phyloP scores from a whole-genome alignment of 2,113 vertebrate species.

The Taxidea taxus region DNA sequence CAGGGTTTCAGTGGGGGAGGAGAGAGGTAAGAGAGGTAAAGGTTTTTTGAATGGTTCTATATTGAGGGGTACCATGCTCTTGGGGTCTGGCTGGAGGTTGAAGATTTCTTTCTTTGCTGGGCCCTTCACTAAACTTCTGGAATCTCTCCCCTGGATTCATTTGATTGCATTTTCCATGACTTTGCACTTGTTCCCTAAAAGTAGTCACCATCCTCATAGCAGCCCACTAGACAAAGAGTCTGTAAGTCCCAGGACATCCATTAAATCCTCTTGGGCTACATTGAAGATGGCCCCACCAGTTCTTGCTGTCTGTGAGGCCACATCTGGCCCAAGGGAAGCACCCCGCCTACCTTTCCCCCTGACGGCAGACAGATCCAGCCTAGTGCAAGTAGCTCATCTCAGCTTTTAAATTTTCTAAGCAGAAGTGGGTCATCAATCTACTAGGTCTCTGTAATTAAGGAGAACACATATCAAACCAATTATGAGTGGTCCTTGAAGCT shows the following conservation, averaged over 20 bases:
- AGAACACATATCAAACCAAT: background rate
- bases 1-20: background rate
- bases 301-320: background rate
- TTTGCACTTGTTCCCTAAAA: background rate
- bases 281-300: background rate
- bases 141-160: background rate
- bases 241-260: background rate
- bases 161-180: background rate
- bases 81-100: background rate
- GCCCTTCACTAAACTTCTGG: background rate
- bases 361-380: background rate
- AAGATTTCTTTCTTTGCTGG: background rate
- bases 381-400: background rate
- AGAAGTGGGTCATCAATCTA: background rate
- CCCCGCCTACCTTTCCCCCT: background rate
- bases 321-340: background rate
- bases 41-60: background rate
- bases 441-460: background rate
- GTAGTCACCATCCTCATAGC: background rate
- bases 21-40: background rate
- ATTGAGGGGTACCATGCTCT: background rate
- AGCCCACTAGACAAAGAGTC: background rate
- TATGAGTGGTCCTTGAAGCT: background rate
- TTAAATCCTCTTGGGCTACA: background rate
- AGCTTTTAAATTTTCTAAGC: background rate